Evolutionary conservation across 2,113 vertebrate genomes (phyloP), one percentile per base, ranked within the genome.

Genomic region (Mesitornis unicolor): DNA sequence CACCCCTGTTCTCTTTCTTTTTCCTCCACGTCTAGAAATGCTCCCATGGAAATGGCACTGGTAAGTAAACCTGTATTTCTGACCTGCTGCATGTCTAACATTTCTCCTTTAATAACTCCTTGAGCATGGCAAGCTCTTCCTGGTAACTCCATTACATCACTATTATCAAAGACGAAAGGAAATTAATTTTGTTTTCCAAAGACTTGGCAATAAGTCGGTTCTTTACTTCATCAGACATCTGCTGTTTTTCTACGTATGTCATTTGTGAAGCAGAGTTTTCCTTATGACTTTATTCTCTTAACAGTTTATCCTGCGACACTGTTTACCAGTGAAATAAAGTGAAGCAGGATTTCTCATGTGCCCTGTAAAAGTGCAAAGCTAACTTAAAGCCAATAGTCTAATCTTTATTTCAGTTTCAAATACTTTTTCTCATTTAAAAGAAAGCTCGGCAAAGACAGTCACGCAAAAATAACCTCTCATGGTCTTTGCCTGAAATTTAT

Each of bases 151-250:
- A 98, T 98, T 97, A 98, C 98, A 96, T 98, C 98, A 98, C 74
- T 97, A 97, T 98, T 98, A 98, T 98, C 98, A 98, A 98, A 98
- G 98, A 98, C 54, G 92, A 98, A 98, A 98, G 98, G 98, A 98
- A 98, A 98, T 98, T 98, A 98, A 98, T 98, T 98, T 97, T 98
- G 97, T 98, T 98, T 98, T 98, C 97, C 97, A 98, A 98, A 97
- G 97, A 81, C 98, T 98, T 98, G 98, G 98, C 98, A 98, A 96
- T 94, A 87, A 96, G 95, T 97, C 5, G 91, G 84, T 83, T 96
- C 98, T 98, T 98, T 97, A 98, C 98, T 98, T 98, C 98, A 98
- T 96, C 98, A 98, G 97, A 98, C 98, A 98, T 98, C 98, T 98
- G 98, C 98, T 98, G 98, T 98, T 98, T 98, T 98, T 98, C 97